phyloP scores from a whole-genome alignment of 2,113 vertebrate species.

The Bufo bufo region DNA sequence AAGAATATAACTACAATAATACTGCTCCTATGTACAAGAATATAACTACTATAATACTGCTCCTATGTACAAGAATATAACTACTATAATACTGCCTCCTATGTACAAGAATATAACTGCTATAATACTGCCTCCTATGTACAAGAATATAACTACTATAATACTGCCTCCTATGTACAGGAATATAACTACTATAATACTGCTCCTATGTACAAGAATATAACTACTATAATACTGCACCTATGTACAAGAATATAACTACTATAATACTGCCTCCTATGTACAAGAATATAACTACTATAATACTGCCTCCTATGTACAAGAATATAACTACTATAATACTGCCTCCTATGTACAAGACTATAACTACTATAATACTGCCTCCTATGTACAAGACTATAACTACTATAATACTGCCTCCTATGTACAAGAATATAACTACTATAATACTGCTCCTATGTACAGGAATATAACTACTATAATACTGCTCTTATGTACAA shows the following conservation, averaged over 20 bases:
- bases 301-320: not conserved
- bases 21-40: no score
- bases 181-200: not conserved
- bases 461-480: not conserved
- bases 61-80: not conserved
- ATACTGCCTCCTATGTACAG: not conserved
- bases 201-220: not conserved
- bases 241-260: no score
- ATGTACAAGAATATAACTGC: not conserved
- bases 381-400: not conserved
- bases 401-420: not conserved
- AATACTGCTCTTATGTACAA: not conserved
- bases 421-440: not conserved
- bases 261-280: no score
- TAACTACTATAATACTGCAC: not conserved
- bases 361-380: conserved; percentile 7
- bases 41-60: no score
- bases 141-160: conserved; percentile 36
- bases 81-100: not conserved
- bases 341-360: not conserved
- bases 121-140: not conserved
- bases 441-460: not conserved
- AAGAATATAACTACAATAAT: no score
- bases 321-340: not conserved
- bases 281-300: conserved; percentile 39